Base-by-base conservation (phyloP, 2,113 vertebrate genomes). In the Myotis brandtii region DNA sequence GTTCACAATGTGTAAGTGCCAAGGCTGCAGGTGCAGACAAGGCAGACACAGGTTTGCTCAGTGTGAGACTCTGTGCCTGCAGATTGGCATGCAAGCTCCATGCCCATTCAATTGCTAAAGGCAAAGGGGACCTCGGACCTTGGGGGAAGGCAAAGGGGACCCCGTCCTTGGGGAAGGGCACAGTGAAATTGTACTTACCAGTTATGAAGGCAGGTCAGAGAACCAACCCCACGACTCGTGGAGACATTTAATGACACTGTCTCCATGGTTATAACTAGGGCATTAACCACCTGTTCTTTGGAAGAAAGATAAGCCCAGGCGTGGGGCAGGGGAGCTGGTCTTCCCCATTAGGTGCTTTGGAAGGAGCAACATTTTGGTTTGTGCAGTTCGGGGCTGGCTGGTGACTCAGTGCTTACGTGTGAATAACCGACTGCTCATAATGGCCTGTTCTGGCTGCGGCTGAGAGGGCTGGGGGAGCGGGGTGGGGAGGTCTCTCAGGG, bases 271-370 rank as follows among this genome's bases (percentile, higher is more conserved):
- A 13, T 34, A 20, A 10, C 80, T 4, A 0, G 8, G 43, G 13
- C 37, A 32, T n/a, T 43, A 83, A 32, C 40, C n/a, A 14, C 23
- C 87, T 83, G 18, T 11, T 89, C 80, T 89, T 34, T 34, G 76
- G 62, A 70, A 66, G 43, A 16, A 73, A 69, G 25, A 25, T 18
- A 18, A 17, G 13, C 16, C 43, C 79, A 62, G 89, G 21, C 30
- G 0, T n/a, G 4, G 10, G 30, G 3, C 1, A 0, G 6, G 23
- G 9, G 18, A 23, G 37, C 62, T 40, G 80, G 11, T 59, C 48
- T 93, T 90, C 48, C 18, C 40, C 50, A 1, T 52, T 9, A 46
- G 34, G 40, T n/a, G 9, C 50, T 9, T 52, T 77, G 59, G 66
- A 67, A 83, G 75, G n/a, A 52, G 27, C 12, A 43, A 1, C 12